Evolutionary conservation across 2,113 vertebrate genomes (phyloP).

Genomic region (Tamias sibiricus): DNA sequence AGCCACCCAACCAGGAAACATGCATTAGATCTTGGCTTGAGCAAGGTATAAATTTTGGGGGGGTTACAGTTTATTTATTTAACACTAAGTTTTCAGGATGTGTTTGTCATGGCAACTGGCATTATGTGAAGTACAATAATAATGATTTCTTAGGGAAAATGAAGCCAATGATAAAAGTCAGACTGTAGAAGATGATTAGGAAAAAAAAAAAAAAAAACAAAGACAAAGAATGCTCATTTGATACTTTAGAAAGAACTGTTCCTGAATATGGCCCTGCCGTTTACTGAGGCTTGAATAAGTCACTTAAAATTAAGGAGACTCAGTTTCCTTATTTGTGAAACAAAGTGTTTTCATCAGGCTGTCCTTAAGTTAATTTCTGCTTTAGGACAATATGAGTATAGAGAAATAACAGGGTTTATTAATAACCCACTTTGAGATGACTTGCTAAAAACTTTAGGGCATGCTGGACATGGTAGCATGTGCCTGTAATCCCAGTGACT

Average conservation of each 20-base stretch:
- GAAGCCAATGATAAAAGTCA: not conserved
- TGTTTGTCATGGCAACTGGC: not conserved
- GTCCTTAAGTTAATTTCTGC: not conserved
- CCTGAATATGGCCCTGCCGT: not conserved
- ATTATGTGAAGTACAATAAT: not conserved
- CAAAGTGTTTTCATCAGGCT: not conserved
- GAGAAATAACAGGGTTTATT: not conserved
- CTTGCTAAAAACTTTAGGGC: not conserved
- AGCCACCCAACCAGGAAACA: not conserved
- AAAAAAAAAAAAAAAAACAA: not conserved
- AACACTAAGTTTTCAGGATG: conserved; percentile 17
- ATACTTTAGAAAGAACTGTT: not conserved
- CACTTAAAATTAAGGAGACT: not conserved
- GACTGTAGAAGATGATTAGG: not conserved
- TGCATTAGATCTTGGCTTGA: not conserved
- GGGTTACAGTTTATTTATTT: not conserved
- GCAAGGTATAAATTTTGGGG: not conserved
- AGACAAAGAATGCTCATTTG: not conserved
- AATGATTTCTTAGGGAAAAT: not conserved
- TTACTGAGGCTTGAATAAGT: not conserved
- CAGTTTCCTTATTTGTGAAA: not conserved
- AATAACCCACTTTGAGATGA: conserved; percentile 28
- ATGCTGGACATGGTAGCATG: too few species aligned
- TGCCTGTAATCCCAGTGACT: too few species aligned
- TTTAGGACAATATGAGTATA: not conserved